Conservation (phyloP, 2,113 vertebrate genomes). For the Pseudolaguvia tuberculata region DNA sequence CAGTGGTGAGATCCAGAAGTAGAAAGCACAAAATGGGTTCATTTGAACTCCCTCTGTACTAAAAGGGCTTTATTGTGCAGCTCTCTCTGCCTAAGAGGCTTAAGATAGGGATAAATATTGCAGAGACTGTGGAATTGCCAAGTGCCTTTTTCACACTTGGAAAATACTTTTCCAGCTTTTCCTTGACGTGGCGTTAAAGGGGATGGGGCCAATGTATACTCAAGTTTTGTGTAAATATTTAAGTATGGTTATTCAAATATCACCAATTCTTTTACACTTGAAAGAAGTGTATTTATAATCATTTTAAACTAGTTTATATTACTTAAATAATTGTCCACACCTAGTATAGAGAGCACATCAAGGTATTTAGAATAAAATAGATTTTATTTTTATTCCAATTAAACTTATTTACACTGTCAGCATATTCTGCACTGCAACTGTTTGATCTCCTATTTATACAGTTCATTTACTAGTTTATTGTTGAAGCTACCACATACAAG, state of each 20-base stretch:
- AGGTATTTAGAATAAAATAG: background rate
- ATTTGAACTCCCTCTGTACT: slow-evolving; percentile 59
- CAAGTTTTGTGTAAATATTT: slow-evolving; percentile 23
- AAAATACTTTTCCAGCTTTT: slow-evolving; percentile 53
- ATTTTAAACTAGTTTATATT: too few species aligned
- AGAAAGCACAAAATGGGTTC: slow-evolving; percentile 45
- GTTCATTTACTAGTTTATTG: background rate
- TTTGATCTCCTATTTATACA: background rate
- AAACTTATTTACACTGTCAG: background rate
- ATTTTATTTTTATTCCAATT: background rate
- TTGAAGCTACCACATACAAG: background rate
- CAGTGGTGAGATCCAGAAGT: slow-evolving; percentile 6
- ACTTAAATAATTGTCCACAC: background rate
- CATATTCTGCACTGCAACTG: background rate
- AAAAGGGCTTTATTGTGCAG: slow-evolving; percentile 56
- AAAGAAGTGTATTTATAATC: slow-evolving; percentile 4
- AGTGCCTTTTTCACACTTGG: slow-evolving; percentile 45
- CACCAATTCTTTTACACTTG: slow-evolving; percentile 15
- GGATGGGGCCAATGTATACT: slow-evolving; percentile 17
- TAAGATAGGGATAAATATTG: slow-evolving; percentile 40
- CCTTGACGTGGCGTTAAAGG: slow-evolving; percentile 25
- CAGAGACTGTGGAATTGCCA: slow-evolving; percentile 43
- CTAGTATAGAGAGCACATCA: background rate
- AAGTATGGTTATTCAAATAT: slow-evolving; percentile 14
- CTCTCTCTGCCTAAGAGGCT: slow-evolving; percentile 48